Conservation (phyloP, 2,888 invertebrate genomes). For the Pherbina coryleti region DNA sequence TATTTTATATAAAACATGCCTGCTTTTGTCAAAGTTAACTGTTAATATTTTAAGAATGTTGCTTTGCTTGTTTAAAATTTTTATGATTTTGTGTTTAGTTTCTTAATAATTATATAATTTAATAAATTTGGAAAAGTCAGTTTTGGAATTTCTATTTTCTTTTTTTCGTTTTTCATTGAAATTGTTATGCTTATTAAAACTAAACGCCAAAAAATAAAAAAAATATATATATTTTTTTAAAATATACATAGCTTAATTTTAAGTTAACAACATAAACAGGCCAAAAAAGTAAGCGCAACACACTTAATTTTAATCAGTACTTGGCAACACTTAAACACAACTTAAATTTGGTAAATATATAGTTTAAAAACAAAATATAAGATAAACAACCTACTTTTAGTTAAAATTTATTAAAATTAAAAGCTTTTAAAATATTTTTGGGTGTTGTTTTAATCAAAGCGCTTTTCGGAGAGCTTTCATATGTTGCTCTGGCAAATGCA, state of each 20-base stretch:
- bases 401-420: slow-evolving; percentile 28
- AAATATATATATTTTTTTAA: slow-evolving; percentile 42
- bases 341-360: background rate
- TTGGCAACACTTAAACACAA: slow-evolving; percentile 69
- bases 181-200: background rate
- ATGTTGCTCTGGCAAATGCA: background rate
- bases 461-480: slow-evolving; percentile 13
- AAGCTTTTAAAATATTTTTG: slow-evolving; percentile 5
- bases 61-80: no score
- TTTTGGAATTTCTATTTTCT: background rate
- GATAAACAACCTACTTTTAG: no score
- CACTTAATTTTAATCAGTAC: slow-evolving; percentile 69
- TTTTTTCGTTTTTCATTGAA: background rate
- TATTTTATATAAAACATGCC: no score
- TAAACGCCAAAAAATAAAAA: slow-evolving; percentile 5
- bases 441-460: slow-evolving; percentile 30
- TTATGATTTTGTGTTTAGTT: background rate
- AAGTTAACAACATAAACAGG: slow-evolving; percentile 24
- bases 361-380: background rate
- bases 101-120: background rate
- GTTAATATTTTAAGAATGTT: no score
- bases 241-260: slow-evolving; percentile 59
- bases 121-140: background rate
- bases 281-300: slow-evolving; percentile 66
- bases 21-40: no score